Percentiles rank a stretch among this genome's conserved stretches.
Conservation (phyloP, 2,797 vertebrate species). For the Sylvilagus floridanus region DNA sequence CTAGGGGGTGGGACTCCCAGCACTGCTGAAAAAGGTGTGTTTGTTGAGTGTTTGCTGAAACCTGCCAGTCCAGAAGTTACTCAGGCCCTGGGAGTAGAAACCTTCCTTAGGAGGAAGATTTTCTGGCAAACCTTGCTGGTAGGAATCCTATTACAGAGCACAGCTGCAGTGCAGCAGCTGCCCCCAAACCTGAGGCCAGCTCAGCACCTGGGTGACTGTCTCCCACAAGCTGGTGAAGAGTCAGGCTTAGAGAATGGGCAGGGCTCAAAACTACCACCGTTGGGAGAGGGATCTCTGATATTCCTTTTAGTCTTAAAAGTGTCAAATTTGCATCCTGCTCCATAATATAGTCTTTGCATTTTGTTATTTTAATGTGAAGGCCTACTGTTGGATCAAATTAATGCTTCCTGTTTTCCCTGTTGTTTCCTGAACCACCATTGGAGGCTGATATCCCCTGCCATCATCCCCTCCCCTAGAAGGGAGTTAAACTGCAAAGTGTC, state of each 20-base stretch:
- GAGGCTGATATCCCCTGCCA: background rate
- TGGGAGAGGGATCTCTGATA: background rate
- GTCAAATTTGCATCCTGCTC: background rate
- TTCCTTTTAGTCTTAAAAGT: background rate
- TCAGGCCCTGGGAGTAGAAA: background rate
- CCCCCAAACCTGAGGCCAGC: background rate
- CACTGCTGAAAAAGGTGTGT: background rate
- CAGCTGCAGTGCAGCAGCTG: background rate
- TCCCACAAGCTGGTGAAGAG: background rate
- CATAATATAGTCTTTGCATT: constrained; percentile 12
- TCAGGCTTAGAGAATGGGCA: background rate
- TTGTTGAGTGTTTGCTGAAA: constrained; percentile 5
- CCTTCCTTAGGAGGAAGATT: background rate
- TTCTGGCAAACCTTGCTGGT: background rate
- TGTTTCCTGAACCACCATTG: background rate
- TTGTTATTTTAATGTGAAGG: background rate
- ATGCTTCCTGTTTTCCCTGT: background rate
- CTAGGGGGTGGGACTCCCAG: background rate
- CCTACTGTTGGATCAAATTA: constrained; percentile 31
- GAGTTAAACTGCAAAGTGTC: constrained; percentile 6
- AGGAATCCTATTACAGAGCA: background rate
- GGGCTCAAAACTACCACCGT: background rate
- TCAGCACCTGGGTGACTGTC: background rate
- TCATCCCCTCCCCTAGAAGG: background rate
- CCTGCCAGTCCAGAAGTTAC: constrained; percentile 33